Percentiles rank a stretch among this genome's conserved stretches.
Evolutionary conservation across 2,888 invertebrate species (phyloP).

Genomic region (Aspidapion aeneum): DNA sequence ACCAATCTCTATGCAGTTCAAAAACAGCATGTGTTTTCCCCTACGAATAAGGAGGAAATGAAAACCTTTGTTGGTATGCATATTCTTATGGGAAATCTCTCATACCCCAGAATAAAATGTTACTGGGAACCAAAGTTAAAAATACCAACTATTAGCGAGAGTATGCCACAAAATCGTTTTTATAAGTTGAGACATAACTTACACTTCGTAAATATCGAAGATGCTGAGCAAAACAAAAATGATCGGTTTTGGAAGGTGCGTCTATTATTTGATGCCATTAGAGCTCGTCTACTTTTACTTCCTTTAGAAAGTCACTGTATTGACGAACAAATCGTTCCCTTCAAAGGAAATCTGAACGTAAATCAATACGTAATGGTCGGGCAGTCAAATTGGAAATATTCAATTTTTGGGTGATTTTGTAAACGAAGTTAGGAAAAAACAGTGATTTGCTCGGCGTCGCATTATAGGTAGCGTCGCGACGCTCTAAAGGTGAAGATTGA

Average conservation of each 20-base stretch:
- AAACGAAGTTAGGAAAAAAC: too few relatives aligned
- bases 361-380: constrained; percentile 28
- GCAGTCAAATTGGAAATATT: constrained; percentile 31
- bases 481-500: too few relatives aligned
- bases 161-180: constrained; percentile 9
- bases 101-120: constrained; percentile 14
- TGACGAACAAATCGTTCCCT: constrained; percentile 30
- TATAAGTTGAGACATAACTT: constrained; percentile 13
- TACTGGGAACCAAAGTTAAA: constrained; percentile 14
- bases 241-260: constrained; percentile 20
- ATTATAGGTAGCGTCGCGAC: too few relatives aligned
- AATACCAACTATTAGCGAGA: constrained; percentile 7
- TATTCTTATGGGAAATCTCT: constrained; percentile 16
- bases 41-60: constrained; percentile 14
- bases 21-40: constrained; percentile 13
- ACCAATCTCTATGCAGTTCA: constrained; percentile 19
- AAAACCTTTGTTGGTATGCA: constrained; percentile 17
- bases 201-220: constrained; percentile 14
- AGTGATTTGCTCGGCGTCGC: too few relatives aligned
- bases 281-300: constrained; percentile 7
- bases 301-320: constrained; percentile 17
- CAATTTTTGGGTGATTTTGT: too few relatives aligned
- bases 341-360: constrained; percentile 24
- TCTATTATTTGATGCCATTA: constrained; percentile 10
- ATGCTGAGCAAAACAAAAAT: constrained; percentile 11